Percentiles rank a stretch among this genome's conserved stretches.
Evolutionary conservation across 2,113 vertebrate genomes (phyloP).

Genomic region (Campylomormyrus tamandua): DNA sequence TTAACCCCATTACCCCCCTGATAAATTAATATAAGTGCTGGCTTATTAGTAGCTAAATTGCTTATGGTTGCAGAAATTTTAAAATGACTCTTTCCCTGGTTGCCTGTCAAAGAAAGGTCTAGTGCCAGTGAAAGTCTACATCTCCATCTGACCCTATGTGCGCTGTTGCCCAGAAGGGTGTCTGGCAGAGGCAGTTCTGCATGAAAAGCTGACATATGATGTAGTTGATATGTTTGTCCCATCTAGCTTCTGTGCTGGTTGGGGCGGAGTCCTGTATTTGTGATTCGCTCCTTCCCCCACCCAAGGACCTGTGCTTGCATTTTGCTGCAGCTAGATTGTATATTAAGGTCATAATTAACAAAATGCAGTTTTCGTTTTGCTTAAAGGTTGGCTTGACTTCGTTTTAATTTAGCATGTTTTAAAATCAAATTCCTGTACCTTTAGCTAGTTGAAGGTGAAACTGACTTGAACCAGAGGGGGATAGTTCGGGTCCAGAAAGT

Average conservation of each 20-base stretch:
- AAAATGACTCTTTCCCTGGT: slow-evolving; percentile 64
- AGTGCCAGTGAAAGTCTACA: slow-evolving; percentile 60
- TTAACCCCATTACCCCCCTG: slow-evolving; percentile 10
- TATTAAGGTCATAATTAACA: neutral
- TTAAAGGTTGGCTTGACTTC: neutral
- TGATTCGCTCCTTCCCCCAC: neutral
- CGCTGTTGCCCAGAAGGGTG: neutral
- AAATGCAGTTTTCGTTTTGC: neutral
- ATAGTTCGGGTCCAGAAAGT: neutral
- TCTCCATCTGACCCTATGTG: neutral
- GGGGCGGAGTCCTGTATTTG: neutral
- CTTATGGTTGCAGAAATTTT: neutral
- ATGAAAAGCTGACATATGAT: neutral
- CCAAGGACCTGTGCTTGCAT: neutral
- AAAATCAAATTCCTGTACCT: neutral
- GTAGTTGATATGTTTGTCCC: neutral
- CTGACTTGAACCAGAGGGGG: neutral
- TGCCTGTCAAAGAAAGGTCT: neutral
- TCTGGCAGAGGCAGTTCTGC: neutral
- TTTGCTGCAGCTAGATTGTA: neutral
- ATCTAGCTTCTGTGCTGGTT: neutral
- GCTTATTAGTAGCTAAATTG: neutral
- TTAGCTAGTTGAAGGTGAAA: neutral
- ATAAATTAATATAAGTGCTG: neutral
- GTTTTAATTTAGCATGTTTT: neutral